phyloP scores from a whole-genome alignment of 2,888 invertebrate species.

The Thelaira solivaga region DNA sequence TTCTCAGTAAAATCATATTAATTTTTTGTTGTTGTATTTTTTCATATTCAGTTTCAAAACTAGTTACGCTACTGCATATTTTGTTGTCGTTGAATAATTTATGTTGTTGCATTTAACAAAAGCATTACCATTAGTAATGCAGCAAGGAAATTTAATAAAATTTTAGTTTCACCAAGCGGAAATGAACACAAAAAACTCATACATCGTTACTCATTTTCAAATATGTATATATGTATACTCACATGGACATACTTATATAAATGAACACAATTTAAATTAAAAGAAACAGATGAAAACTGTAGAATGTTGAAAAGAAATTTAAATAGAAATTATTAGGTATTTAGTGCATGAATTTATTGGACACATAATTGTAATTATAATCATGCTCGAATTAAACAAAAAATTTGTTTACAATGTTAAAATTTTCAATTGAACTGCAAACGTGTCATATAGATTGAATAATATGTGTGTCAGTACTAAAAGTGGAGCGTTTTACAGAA shows the following conservation, averaged over 20 bases:
- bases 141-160: conserved; percentile 52
- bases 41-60: neutral
- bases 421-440: neutral
- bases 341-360: conserved; percentile 32
- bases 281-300: no score
- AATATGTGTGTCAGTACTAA: no score
- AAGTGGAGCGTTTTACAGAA: no score
- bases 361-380: conserved; percentile 27
- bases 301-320: no score
- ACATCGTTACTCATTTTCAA: neutral
- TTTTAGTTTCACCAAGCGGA: conserved; percentile 51
- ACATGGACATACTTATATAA: no score
- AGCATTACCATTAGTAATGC: conserved; percentile 34
- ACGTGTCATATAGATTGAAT: no score
- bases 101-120: conserved; percentile 38
- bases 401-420: no score
- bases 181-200: conserved; percentile 13
- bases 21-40: neutral
- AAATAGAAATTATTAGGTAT: conserved; percentile 1
- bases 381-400: no score
- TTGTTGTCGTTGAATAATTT: conserved; percentile 8
- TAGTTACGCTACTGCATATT: conserved; percentile 8
- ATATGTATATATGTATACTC: no score
- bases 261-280: no score
- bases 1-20: neutral